Conservation (phyloP, 1,140 invertebrate species). For the Neuroterus valhalla region DNA sequence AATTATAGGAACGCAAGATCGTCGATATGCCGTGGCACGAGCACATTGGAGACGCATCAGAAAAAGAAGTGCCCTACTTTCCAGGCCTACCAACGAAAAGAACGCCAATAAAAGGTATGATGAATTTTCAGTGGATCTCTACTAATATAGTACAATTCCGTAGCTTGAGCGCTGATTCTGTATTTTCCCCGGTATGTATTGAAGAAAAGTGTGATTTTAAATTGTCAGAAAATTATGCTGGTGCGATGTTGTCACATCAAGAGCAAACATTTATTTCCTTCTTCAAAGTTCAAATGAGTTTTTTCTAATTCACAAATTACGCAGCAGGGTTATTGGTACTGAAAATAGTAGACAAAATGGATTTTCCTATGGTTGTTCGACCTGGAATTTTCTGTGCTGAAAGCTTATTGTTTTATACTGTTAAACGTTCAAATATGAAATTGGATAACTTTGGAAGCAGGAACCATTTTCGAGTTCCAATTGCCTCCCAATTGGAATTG, state of each 20-base stretch:
- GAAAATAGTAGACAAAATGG: too few species aligned
- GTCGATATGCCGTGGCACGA: constrained; percentile 88
- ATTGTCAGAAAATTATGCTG: constrained; percentile 3
- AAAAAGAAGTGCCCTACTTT: constrained; percentile 80
- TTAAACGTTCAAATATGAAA: too few species aligned
- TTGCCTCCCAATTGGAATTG: too few species aligned
- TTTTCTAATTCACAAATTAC: too few species aligned
- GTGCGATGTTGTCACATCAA: neutral
- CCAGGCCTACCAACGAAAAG: constrained; percentile 83
- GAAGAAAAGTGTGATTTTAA: constrained; percentile 59
- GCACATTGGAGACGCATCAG: constrained; percentile 72
- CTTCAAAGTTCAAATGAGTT: too few species aligned
- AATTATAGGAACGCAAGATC: constrained; percentile 77
- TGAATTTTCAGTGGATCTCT: constrained; percentile 58
- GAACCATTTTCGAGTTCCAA: too few species aligned
- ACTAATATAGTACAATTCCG: constrained; percentile 75
- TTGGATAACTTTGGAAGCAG: too few species aligned
- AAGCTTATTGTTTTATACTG: too few species aligned
- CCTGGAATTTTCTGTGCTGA: too few species aligned
- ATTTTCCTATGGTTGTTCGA: too few species aligned
- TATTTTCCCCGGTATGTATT: constrained; percentile 73
- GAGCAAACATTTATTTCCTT: neutral
- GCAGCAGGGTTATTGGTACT: too few species aligned
- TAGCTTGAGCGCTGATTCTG: constrained; percentile 73
- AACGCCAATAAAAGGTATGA: constrained; percentile 85